These are phyloP conservation scores for Callospermophilus lateralis DNA, from an alignment of 2,113 vertebrate species.

Conservation along the genomic window DNA sequence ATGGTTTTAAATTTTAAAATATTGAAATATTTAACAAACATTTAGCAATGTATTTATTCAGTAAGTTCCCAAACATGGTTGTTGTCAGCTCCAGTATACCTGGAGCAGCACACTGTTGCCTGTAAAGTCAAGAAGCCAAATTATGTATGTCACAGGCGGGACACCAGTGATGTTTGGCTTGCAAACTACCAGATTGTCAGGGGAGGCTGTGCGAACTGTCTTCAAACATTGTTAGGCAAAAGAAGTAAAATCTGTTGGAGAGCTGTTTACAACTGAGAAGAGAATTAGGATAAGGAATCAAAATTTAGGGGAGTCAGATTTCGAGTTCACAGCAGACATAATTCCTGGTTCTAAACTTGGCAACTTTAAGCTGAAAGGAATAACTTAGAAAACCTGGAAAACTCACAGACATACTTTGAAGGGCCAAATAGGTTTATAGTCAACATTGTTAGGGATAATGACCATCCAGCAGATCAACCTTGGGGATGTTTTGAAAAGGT, in stretches of 20 bases:
- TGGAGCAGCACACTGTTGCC: neutral
- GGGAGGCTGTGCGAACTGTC: rapidly evolving
- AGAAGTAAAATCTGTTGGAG: neutral
- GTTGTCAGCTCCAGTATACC: neutral
- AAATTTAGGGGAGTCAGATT: neutral
- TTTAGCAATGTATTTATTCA: neutral
- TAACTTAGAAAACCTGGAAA: neutral
- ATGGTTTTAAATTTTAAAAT: neutral
- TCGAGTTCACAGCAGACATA: neutral
- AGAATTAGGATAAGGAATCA: neutral
- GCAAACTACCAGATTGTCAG: neutral
- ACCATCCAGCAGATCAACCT: neutral
- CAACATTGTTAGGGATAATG: neutral
- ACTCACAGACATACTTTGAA: neutral
- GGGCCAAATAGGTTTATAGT: neutral
- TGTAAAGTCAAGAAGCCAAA: neutral
- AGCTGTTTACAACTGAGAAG: neutral
- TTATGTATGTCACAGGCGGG: neutral
- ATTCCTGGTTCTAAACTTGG: neutral
- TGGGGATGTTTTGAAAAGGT: neutral
- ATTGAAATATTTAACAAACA: neutral
- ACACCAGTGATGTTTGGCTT: neutral
- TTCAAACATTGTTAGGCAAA: neutral
- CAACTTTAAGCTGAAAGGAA: neutral
- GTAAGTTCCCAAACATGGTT: neutral